These are phyloP conservation scores for Capricornis sumatraensis DNA, from an alignment of 2,113 vertebrate species.

Conservation along the genomic window DNA sequence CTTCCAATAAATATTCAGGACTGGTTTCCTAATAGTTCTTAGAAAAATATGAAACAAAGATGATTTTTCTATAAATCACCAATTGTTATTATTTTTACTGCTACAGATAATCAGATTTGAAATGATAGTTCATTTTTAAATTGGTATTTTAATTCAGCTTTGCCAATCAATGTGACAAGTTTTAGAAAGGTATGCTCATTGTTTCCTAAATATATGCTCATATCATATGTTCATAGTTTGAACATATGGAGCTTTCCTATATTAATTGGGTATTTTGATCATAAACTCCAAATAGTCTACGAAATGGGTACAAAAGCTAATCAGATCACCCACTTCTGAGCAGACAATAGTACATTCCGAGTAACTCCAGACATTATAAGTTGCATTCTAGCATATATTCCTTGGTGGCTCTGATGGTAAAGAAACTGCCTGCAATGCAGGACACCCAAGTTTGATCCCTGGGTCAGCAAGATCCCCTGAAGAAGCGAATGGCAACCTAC, in stretches of 20 bases:
- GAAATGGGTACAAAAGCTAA: not conserved
- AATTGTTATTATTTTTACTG: not conserved
- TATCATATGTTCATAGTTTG: not conserved
- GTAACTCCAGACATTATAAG: not conserved
- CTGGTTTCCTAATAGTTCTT: not conserved
- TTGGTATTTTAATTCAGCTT: constrained; percentile 15
- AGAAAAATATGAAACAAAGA: constrained; percentile 37
- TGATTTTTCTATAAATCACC: not conserved
- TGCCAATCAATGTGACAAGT: not conserved
- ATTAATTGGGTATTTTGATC: not conserved
- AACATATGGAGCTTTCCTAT: not conserved
- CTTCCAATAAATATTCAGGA: not conserved
- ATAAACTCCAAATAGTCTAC: not conserved
- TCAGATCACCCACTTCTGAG: not conserved
- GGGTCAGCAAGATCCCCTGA: not conserved
- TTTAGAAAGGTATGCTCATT: not conserved
- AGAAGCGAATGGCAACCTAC: not conserved
- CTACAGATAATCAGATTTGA: not conserved
- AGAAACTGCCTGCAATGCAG: not conserved
- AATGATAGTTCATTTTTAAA: constrained; percentile 11
- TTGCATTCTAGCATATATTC: not conserved
- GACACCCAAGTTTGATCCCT: not conserved
- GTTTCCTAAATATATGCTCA: not conserved
- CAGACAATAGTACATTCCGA: not conserved
- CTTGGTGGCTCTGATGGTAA: not conserved